A percentile compares a stretch with the other conserved stretches of the same genome.
Evolutionary conservation across 2,113 vertebrate species (phyloP).

Genomic region (Hyaena hyaena): DNA sequence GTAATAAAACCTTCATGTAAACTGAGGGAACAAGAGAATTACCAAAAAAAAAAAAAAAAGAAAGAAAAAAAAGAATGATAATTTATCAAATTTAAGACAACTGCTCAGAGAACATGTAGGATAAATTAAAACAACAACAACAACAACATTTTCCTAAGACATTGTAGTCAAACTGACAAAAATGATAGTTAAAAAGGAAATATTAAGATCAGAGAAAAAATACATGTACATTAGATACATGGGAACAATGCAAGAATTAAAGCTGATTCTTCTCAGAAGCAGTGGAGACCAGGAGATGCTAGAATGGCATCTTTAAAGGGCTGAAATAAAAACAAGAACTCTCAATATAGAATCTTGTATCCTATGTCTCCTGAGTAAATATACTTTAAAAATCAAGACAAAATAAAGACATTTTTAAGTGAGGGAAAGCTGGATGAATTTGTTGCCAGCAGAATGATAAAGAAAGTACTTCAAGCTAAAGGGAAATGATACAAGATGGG

Average conservation of each 20-base stretch:
- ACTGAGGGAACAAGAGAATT: neutral
- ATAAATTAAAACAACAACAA: neutral
- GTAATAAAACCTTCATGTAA: neutral
- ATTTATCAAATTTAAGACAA: neutral
- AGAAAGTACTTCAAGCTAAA: neutral
- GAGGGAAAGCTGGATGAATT: neutral
- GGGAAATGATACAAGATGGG: neutral
- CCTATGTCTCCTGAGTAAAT: neutral
- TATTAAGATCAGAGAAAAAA: neutral
- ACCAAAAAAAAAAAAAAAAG: neutral
- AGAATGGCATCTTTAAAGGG: neutral
- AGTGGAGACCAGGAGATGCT: neutral
- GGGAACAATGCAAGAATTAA: neutral
- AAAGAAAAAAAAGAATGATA: neutral
- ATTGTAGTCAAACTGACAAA: neutral
- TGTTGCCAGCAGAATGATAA: neutral
- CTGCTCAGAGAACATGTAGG: neutral
- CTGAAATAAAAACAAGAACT: neutral
- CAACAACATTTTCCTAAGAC: neutral
- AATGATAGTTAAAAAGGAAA: conserved; percentile 34
- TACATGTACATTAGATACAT: neutral
- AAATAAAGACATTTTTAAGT: neutral
- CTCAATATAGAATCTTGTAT: conserved; percentile 1
- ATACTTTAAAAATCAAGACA: neutral
- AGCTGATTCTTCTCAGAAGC: conserved; percentile 1